Evolutionary conservation across 2,797 vertebrate species (phyloP).

Genomic region (Gorsachius magnificus): DNA sequence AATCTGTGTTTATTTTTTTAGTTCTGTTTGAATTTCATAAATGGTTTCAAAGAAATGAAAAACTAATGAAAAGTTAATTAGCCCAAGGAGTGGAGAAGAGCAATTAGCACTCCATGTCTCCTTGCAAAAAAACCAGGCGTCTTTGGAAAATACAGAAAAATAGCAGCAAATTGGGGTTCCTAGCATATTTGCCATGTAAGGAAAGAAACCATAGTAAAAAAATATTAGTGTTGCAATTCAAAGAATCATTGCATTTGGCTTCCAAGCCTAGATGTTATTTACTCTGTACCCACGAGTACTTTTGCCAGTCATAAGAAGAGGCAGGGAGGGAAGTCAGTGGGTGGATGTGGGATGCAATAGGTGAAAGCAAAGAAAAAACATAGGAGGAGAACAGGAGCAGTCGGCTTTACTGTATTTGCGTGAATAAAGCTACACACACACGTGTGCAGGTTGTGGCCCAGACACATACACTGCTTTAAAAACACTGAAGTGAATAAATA

Average conservation of each 20-base stretch:
- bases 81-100: background rate
- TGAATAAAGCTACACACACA: background rate
- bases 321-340: background rate
- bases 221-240: background rate
- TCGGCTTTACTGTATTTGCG: fast-evolving
- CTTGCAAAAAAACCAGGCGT: background rate
- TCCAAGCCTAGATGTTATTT: background rate
- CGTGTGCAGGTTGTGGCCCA: fast-evolving
- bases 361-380: background rate
- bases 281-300: background rate
- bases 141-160: background rate
- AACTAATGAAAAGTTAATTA: background rate
- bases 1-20: background rate
- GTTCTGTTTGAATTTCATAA: background rate
- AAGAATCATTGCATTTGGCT: background rate
- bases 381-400: background rate
- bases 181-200: background rate
- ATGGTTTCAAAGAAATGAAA: background rate
- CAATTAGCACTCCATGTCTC: background rate
- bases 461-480: background rate
- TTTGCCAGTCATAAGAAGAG: background rate
- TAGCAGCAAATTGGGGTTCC: background rate
- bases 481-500: background rate
- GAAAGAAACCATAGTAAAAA: background rate
- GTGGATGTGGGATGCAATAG: background rate